Percentiles rank a stretch among this genome's conserved stretches.
Evolutionary conservation across 2,888 invertebrate genomes (phyloP).

Genomic region (Parnassius mnemosyne): DNA sequence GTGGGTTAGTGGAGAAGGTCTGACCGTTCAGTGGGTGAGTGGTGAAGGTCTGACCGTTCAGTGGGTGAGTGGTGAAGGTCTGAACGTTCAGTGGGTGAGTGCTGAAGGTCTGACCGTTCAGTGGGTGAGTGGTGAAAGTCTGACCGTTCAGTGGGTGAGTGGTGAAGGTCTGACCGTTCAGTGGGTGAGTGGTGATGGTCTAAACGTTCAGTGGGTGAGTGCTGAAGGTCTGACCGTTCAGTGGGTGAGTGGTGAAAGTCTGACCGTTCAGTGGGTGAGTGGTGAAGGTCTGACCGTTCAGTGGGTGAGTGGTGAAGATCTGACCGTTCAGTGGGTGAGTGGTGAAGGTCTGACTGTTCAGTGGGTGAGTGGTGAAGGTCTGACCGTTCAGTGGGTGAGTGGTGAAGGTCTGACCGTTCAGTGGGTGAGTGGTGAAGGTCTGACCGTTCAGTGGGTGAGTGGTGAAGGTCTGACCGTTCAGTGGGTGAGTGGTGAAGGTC

Average conservation of each 20-base stretch:
- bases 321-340: neutral
- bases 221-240: neutral
- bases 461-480: neutral
- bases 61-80: neutral
- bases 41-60: neutral
- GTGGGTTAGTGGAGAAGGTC: neutral
- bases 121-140: neutral
- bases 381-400: neutral
- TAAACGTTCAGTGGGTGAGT: neutral
- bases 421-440: neutral
- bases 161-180: neutral
- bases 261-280: neutral
- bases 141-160: neutral
- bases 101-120: neutral
- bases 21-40: neutral
- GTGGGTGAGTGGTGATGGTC: neutral
- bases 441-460: neutral
- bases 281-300: neutral
- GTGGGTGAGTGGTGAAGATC: neutral
- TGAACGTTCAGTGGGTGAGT: neutral
- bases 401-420: neutral
- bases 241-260: neutral
- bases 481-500: neutral
- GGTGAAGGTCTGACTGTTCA: neutral
- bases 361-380: neutral